A percentile compares a stretch with the other conserved stretches of the same genome.
Evolutionary conservation across 2,797 vertebrate species (phyloP).

Genomic region (Tachyglossus aculeatus): DNA sequence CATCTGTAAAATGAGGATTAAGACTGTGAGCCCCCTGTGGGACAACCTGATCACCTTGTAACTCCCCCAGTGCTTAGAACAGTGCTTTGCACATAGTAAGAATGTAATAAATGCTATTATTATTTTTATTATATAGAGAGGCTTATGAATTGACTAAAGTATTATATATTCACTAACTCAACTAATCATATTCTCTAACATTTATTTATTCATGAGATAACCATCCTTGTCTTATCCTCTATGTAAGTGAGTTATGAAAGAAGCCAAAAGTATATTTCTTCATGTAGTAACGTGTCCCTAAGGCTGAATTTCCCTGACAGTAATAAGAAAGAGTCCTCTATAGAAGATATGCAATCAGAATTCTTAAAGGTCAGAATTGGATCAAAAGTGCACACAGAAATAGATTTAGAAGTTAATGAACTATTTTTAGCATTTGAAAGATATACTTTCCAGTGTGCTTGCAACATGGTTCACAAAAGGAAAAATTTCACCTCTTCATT

Average conservation of each 20-base stretch:
- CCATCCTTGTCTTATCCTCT: constrained; percentile 17
- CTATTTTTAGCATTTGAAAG: constrained; percentile 47
- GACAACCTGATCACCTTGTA: too few species aligned
- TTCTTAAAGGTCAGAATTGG: constrained; percentile 59
- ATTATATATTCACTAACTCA: background rate
- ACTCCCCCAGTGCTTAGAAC: too few species aligned
- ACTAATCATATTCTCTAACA: background rate
- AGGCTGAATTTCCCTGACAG: constrained; percentile 41
- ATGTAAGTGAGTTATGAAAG: constrained; percentile 37
- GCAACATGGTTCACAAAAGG: constrained; percentile 36
- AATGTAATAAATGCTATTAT: too few species aligned
- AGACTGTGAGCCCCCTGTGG: too few species aligned
- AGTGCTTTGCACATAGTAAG: too few species aligned
- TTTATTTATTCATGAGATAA: constrained; percentile 27
- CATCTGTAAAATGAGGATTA: too few species aligned
- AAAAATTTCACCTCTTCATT: constrained; percentile 32
- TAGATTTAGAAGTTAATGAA: constrained; percentile 55
- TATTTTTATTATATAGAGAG: background rate
- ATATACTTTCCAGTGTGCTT: constrained; percentile 45
- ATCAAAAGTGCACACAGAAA: constrained; percentile 52
- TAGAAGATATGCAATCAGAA: constrained; percentile 25
- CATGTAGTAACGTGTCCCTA: constrained; percentile 30
- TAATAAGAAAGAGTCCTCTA: constrained; percentile 19
- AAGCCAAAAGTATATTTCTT: constrained; percentile 38
- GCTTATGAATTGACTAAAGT: background rate